A percentile compares a stretch with the other conserved stretches of the same genome.
Evolutionary conservation across 1,140 invertebrate species (phyloP).

Genomic region (Uloborus diversus): DNA sequence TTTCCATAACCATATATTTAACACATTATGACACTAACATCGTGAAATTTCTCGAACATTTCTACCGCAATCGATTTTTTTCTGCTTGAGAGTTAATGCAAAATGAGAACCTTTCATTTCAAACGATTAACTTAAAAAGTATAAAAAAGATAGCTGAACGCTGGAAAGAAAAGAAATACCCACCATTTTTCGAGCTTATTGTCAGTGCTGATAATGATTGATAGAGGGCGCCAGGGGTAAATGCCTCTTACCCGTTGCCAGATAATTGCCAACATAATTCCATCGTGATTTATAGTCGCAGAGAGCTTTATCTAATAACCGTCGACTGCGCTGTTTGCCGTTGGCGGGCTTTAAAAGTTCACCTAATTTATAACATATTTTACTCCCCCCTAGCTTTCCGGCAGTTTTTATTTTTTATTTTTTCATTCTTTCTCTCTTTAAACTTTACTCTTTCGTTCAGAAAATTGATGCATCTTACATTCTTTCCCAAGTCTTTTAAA

Average conservation of each 20-base stretch:
- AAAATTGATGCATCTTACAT: conserved; percentile 57
- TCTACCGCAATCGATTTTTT: too few relatives aligned
- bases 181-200: conserved; percentile 56
- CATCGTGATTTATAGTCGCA: conserved; percentile 54
- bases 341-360: conserved; percentile 56
- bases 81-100: too few relatives aligned
- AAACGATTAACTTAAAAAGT: too few relatives aligned
- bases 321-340: conserved; percentile 51
- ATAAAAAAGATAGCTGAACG: too few relatives aligned
- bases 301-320: conserved; percentile 57
- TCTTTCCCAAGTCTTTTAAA: conserved; percentile 48
- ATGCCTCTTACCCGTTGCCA: conserved; percentile 57
- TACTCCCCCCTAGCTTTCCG: conserved; percentile 12
- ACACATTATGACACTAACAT: too few relatives aligned
- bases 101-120: too few relatives aligned
- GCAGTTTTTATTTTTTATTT: conserved; percentile 14
- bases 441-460: conserved; percentile 47
- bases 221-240: conserved; percentile 57
- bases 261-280: conserved; percentile 58
- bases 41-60: too few relatives aligned
- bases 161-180: conserved; percentile 13
- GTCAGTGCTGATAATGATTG: conserved; percentile 57
- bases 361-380: conserved; percentile 57
- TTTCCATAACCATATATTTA: too few relatives aligned
- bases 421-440: conserved; percentile 41